phyloP scores from a whole-genome alignment of 1,140 invertebrate genomes.

The Galleria mellonella region DNA sequence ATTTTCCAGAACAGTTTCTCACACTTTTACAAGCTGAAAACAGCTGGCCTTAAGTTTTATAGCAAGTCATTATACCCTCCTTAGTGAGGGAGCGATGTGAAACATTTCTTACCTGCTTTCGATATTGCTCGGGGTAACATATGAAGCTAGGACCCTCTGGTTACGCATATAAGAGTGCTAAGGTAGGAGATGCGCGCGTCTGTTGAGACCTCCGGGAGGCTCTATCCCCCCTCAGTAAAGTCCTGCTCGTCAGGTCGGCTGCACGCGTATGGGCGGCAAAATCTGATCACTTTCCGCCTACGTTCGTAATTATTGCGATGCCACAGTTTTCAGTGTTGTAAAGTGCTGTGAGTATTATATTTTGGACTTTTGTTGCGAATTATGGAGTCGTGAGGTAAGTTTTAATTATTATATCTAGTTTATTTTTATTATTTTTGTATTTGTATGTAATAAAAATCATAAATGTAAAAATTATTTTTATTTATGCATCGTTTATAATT shows the following conservation, averaged over 20 bases:
- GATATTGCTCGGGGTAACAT: slow-evolving; percentile 34
- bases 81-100: slow-evolving; percentile 23
- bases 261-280: slow-evolving; percentile 31
- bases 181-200: slow-evolving; percentile 53
- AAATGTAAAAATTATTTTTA: no score
- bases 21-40: slow-evolving; percentile 13
- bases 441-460: no score
- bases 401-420: slow-evolving; percentile 4
- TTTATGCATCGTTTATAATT: no score
- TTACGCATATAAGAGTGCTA: slow-evolving; percentile 35
- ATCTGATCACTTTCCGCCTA: slow-evolving; percentile 22
- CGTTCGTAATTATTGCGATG: slow-evolving; percentile 21
- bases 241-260: slow-evolving; percentile 20
- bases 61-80: slow-evolving; percentile 14
- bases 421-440: no score
- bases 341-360: slow-evolving; percentile 43
- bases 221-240: slow-evolving; percentile 57
- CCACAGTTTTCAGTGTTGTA: slow-evolving; percentile 29
- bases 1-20: background rate
- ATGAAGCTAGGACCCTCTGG: slow-evolving; percentile 13
- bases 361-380: slow-evolving; percentile 29
- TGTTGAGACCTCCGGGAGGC: slow-evolving; percentile 35
- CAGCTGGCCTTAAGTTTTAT: slow-evolving; percentile 13
- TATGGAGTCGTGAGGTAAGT: slow-evolving; percentile 39
- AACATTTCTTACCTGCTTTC: slow-evolving; percentile 48